Percentiles rank a stretch among this genome's conserved stretches.
These are phyloP conservation scores for Phaedon cochleariae DNA, from an alignment of 2,888 invertebrate genomes.

Conservation along the genomic window DNA sequence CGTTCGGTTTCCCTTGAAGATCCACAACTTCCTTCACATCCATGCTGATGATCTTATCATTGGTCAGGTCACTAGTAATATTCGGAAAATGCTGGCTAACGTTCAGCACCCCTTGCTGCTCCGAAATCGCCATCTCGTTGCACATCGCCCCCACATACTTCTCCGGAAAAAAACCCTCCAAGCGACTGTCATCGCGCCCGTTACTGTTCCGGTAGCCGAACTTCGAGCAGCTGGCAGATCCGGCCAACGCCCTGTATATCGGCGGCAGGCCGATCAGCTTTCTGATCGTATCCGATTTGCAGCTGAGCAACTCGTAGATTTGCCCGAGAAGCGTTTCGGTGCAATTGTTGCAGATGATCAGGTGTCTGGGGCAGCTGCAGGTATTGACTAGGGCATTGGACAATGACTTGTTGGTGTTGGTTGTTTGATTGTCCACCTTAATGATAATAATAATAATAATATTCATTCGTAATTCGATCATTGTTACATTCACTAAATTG, in stretches of 20 bases:
- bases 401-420: slow-evolving; percentile 65
- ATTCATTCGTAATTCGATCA: too few species aligned
- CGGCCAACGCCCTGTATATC: slow-evolving; percentile 69
- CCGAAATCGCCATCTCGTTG: slow-evolving; percentile 75
- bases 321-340: slow-evolving; percentile 73
- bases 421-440: slow-evolving; percentile 67
- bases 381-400: slow-evolving; percentile 58
- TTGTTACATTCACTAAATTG: too few species aligned
- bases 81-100: slow-evolving; percentile 63
- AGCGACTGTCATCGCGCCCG: background rate
- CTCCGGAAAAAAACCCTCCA: slow-evolving; percentile 71
- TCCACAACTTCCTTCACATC: slow-evolving; percentile 24
- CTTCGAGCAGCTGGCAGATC: slow-evolving; percentile 69
- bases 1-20: background rate
- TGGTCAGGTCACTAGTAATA: slow-evolving; percentile 42
- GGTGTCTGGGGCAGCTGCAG: slow-evolving; percentile 79
- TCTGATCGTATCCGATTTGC: slow-evolving; percentile 70
- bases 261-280: slow-evolving; percentile 69
- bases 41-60: slow-evolving; percentile 42
- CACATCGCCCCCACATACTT: slow-evolving; percentile 81
- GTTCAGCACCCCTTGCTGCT: slow-evolving; percentile 74
- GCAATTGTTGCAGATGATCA: slow-evolving; percentile 79
- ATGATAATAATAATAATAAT: too few species aligned
- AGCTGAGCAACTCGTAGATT: slow-evolving; percentile 79
- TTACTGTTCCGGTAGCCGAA: slow-evolving; percentile 63